Conservation (phyloP, 2,113 vertebrate genomes). For the Serilophus lunatus region DNA sequence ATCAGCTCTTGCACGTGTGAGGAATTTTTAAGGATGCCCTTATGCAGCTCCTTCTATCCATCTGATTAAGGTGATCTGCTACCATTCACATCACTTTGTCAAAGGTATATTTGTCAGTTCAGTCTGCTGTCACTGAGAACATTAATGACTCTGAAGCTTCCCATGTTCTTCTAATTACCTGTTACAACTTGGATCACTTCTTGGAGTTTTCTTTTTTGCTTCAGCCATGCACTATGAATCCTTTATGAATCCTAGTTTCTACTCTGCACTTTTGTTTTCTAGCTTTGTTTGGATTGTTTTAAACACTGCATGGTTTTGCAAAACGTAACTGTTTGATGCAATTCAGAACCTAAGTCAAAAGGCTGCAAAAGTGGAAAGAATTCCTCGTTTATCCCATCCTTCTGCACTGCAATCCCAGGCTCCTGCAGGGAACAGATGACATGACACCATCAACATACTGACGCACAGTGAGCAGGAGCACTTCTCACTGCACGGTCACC, state of each 20-base stretch:
- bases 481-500: background rate
- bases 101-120: background rate
- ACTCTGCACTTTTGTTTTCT: background rate
- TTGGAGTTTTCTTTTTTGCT: background rate
- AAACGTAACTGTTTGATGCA: background rate
- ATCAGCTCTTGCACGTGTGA: background rate
- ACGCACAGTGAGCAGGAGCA: background rate
- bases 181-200: background rate
- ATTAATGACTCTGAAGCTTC: background rate
- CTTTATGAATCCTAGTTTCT: background rate
- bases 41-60: background rate
- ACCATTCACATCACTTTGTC: background rate
- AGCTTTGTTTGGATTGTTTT: background rate
- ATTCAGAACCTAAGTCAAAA: background rate
- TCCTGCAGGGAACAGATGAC: slow-evolving; percentile 20
- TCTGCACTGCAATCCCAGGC: background rate
- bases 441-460: background rate
- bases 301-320: background rate
- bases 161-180: background rate
- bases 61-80: background rate
- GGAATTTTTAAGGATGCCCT: slow-evolving; percentile 1
- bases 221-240: background rate
- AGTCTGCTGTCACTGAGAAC: background rate
- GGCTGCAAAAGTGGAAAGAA: background rate
- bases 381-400: background rate